Percentiles rank a stretch among this genome's conserved stretches.
Evolutionary conservation across 2,797 vertebrate species (phyloP).

Genomic region (Gymnoscopelus microlampas): DNA sequence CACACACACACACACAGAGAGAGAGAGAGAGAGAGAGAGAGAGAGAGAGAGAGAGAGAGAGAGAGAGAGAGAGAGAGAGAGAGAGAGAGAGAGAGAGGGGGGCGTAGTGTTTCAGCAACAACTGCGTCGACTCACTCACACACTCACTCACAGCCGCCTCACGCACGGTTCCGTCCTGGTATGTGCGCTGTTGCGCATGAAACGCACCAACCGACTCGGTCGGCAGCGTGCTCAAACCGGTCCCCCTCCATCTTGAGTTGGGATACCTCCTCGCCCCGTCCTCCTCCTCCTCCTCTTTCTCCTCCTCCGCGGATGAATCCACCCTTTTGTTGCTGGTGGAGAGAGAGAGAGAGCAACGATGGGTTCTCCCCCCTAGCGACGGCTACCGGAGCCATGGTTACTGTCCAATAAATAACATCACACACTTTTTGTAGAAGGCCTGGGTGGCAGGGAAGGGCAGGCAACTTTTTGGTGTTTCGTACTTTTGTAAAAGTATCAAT

Average conservation of each 20-base stretch:
- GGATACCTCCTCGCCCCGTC: conserved; percentile 72
- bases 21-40: conserved; percentile 34
- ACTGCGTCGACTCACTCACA: conserved; percentile 62
- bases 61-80: too few relatives aligned
- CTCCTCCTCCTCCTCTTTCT: conserved; percentile 37
- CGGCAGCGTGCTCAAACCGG: not conserved
- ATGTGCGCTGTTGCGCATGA: not conserved
- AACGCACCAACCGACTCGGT: too few relatives aligned
- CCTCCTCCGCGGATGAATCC: conserved; percentile 81
- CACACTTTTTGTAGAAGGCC: conserved; percentile 61
- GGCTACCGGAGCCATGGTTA: conserved; percentile 81
- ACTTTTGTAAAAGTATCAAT: too few relatives aligned
- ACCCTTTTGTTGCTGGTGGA: conserved; percentile 86
- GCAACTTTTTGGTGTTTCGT: too few relatives aligned
- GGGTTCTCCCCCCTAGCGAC: conserved; percentile 87
- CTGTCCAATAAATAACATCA: conserved; percentile 85
- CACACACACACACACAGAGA: conserved; percentile 16
- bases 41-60: too few relatives aligned
- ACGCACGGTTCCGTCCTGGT: not conserved
- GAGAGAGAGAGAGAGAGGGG: too few relatives aligned
- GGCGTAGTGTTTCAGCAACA: conserved; percentile 67
- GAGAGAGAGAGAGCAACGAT: conserved; percentile 67
- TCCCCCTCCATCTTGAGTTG: conserved; percentile 50
- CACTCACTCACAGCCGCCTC: conserved; percentile 5
- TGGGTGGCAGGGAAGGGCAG: conserved; percentile 36